A percentile compares a stretch with the other conserved stretches of the same genome.
Conservation (phyloP, 2,888 invertebrate genomes). For the Pristionchus japonicus region DNA sequence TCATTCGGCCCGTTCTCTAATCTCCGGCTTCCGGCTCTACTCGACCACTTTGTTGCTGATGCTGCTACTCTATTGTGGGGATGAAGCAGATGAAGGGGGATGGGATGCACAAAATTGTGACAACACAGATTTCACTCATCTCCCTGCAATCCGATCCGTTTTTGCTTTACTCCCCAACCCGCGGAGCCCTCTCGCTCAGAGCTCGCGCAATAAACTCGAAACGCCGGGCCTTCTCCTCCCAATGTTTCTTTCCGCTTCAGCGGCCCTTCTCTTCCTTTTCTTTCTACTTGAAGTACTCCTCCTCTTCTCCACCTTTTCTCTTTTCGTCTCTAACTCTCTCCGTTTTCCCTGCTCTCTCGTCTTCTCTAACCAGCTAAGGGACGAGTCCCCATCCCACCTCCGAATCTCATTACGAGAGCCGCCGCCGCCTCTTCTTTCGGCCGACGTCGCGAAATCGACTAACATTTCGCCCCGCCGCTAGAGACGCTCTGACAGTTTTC, state of each 20-base stretch:
- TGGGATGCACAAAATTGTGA: no score
- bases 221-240: background rate
- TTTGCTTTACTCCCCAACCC: background rate
- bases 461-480: background rate
- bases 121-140: no score
- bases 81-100: no score
- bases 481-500: constrained; percentile 13
- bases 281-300: constrained; percentile 28
- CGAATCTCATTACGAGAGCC: background rate
- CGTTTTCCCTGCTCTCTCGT: background rate
- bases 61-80: no score
- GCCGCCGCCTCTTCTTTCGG: background rate
- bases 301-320: no score
- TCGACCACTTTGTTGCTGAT: no score
- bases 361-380: constrained; percentile 39
- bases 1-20: no score
- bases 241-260: background rate
- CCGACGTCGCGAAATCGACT: background rate
- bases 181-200: background rate
- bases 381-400: constrained; percentile 6
- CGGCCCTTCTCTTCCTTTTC: background rate
- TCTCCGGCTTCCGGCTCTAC: no score
- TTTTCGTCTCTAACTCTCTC: constrained; percentile 22
- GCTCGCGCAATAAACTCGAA: background rate
- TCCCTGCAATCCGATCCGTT: background rate